Conservation (phyloP, 2,797 vertebrate species). For the Sylvilagus floridanus region DNA sequence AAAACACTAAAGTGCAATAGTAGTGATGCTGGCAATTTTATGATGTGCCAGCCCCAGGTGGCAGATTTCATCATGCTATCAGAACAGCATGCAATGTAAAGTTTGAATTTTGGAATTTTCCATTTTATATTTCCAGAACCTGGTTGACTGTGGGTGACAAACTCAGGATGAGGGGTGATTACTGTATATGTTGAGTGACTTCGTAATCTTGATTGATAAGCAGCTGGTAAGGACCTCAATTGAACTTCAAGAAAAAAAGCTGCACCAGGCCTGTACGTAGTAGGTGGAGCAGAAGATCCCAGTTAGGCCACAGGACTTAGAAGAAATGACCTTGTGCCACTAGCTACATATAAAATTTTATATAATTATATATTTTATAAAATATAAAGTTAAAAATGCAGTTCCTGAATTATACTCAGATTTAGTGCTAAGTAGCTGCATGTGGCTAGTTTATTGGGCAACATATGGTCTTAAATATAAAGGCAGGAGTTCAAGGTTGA, state of each 20-base stretch:
- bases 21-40: too few relatives aligned
- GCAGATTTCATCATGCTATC: background rate
- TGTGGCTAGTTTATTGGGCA: too few relatives aligned
- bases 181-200: background rate
- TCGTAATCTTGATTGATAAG: background rate
- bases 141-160: background rate
- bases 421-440: too few relatives aligned
- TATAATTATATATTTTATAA: too few relatives aligned
- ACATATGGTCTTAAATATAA: too few relatives aligned
- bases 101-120: background rate
- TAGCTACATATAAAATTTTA: too few relatives aligned
- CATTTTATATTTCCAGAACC: background rate
- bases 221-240: background rate
- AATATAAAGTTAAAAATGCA: too few relatives aligned
- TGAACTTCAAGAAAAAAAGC: background rate
- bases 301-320: background rate
- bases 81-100: background rate
- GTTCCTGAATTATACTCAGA: too few relatives aligned
- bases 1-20: too few relatives aligned
- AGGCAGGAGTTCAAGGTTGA: too few relatives aligned
- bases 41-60: background rate
- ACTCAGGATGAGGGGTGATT: background rate
- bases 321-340: too few relatives aligned
- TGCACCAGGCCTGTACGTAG: too few relatives aligned
- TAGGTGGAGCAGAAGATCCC: background rate